phyloP scores from a whole-genome alignment of 2,888 invertebrate species.

The Eupithecia inturbata region DNA sequence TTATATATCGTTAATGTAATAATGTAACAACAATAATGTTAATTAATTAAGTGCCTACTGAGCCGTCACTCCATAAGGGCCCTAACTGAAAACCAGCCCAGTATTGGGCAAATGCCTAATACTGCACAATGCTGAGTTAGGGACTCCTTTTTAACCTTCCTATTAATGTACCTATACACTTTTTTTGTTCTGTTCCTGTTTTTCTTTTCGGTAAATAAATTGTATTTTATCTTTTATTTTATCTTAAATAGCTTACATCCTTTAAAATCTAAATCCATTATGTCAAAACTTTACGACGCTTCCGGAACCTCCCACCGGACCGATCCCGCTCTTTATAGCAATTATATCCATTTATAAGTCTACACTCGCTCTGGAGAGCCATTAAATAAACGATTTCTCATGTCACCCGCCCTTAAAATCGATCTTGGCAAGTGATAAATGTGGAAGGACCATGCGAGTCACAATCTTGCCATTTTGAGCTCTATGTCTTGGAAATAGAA shows the following conservation, averaged over 20 bases:
- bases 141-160: too few species aligned
- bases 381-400: conserved; percentile 29
- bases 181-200: too few species aligned
- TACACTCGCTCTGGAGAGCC: conserved; percentile 11
- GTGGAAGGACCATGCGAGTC: conserved; percentile 19
- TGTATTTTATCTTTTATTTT: too few species aligned
- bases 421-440: conserved; percentile 44
- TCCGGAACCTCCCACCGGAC: background rate
- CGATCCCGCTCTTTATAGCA: background rate
- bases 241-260: background rate
- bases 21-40: too few species aligned
- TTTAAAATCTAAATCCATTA: background rate
- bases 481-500: conserved; percentile 18
- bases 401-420: conserved; percentile 34
- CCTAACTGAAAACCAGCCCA: too few species aligned
- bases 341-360: conserved; percentile 14
- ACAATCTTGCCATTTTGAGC: background rate
- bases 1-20: too few species aligned
- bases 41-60: too few species aligned
- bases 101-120: too few species aligned
- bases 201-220: too few species aligned
- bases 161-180: too few species aligned
- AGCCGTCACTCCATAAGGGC: too few species aligned
- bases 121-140: too few species aligned
- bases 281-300: background rate